Evolutionary conservation across 2,113 vertebrate species (phyloP), one percentile per base, ranked within the genome.

Genomic region (Chamaetylas fuelleborni): DNA sequence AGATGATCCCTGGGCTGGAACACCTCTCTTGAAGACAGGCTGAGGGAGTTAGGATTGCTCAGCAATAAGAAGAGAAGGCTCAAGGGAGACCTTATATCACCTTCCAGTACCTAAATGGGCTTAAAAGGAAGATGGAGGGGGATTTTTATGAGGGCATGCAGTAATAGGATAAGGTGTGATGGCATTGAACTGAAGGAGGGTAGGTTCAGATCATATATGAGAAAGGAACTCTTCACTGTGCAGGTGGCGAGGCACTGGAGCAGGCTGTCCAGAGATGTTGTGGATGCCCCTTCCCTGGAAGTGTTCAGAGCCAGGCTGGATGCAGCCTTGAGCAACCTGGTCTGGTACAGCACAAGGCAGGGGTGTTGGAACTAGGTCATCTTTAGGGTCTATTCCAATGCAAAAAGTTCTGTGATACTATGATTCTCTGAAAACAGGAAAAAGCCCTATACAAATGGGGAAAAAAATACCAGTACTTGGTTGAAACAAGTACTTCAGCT

Each of bases 381-480:
- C 29, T 34, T 62, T 47, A 47, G 29, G 15, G 8, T 54, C 16
- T 54, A 6, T 34, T 79, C n/a, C 19, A 48, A 33, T 3, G 5
- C 34, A 72, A 72, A 42, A 2, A 19, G 26, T 65, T 50, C 25
- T 36, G 8, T 72, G 31, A 40, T 15, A 26, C 17, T 42, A 31
- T 23, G 25, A 36, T 50, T 64, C 17, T 43, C 31, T 48, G 20
- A 66, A 87, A 89, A 42, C 11, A 26, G 50, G 12, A 56, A 45
- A 76, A 73, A 77, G 4, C 0, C 5, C 1, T 33, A 2, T 8
- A 51, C 3, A 6, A 33, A 60, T 24, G 9, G 43, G 56, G 8
- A 4, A 83, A 92, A 83, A 92, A 94, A 71, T 34, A 19, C 11
- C n/a, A 22, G 14, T 53, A 56, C 36, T 34, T 77, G 6, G 28